phyloP scores from a whole-genome alignment of 2,888 invertebrate genomes.

The Tethea ocularis region DNA sequence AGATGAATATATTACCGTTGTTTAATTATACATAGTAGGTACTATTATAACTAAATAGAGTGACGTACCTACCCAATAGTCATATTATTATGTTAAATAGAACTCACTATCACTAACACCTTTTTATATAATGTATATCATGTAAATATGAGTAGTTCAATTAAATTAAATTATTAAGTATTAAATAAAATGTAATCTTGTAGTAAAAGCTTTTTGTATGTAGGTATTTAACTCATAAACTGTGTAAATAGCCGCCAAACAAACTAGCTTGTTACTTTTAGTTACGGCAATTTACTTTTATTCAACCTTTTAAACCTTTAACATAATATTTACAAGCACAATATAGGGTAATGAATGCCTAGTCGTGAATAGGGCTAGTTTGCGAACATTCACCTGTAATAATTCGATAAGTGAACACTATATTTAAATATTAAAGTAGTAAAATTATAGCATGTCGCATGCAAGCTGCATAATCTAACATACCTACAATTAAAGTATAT shows the following conservation, averaged over 20 bases:
- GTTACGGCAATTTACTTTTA: not conserved
- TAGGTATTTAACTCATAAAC: not conserved
- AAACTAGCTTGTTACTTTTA: not conserved
- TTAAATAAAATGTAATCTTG: too few species aligned
- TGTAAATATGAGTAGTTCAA: not conserved
- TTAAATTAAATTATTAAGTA: too few species aligned
- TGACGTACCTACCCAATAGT: too few species aligned
- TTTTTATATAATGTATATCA: too few species aligned
- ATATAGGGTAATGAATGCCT: not conserved
- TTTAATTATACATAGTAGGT: too few species aligned
- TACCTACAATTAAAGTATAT: constrained; percentile 23
- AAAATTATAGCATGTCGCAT: not conserved
- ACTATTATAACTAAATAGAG: too few species aligned
- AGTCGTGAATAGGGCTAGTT: not conserved
- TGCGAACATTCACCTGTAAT: too few species aligned
- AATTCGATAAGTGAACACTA: not conserved
- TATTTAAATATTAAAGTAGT: not conserved
- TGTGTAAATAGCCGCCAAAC: not conserved
- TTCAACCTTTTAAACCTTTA: not conserved
- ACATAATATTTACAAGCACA: not conserved
- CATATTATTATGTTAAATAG: too few species aligned
- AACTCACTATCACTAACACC: too few species aligned
- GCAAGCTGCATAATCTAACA: not conserved
- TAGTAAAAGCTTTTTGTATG: too few species aligned
- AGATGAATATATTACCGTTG: too few species aligned